Evolutionary conservation across 2,888 invertebrate species (phyloP).

Genomic region (Diarsia dahlii): DNA sequence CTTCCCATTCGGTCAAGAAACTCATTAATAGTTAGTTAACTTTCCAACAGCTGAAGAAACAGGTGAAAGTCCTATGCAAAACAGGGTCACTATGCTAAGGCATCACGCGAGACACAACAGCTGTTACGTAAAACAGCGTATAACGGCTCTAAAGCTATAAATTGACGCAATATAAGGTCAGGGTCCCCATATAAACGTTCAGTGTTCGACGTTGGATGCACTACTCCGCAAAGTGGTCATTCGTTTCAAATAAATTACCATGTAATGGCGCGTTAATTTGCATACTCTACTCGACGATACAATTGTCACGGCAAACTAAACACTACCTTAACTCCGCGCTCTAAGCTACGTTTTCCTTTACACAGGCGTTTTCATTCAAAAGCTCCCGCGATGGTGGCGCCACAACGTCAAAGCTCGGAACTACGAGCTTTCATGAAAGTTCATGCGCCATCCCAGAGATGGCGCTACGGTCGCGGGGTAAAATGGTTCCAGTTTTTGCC

Average conservation of each 20-base stretch:
- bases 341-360: constrained; percentile 71
- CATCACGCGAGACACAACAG: constrained; percentile 82
- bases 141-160: constrained; percentile 88
- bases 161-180: constrained; percentile 90
- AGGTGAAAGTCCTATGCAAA: constrained; percentile 85
- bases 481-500: constrained; percentile 68
- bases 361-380: constrained; percentile 84
- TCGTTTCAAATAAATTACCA: constrained; percentile 91
- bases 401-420: constrained; percentile 78
- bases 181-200: constrained; percentile 89
- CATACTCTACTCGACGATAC: constrained; percentile 84
- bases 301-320: constrained; percentile 71
- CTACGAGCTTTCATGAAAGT: constrained; percentile 82
- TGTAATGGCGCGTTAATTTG: constrained; percentile 90
- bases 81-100: constrained; percentile 82
- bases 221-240: constrained; percentile 90
- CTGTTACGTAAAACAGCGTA: constrained; percentile 88
- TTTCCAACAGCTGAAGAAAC: constrained; percentile 74
- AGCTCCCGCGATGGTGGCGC: constrained; percentile 80
- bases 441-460: constrained; percentile 84
- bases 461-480: constrained; percentile 76
- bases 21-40: constrained; percentile 68
- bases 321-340: constrained; percentile 70
- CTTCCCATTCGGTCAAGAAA: constrained; percentile 57
- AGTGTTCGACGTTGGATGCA: constrained; percentile 86